Evolutionary conservation across 2,888 invertebrate species (phyloP), one percentile per base, ranked within the genome.

Genomic region (Sesamia inferens): DNA sequence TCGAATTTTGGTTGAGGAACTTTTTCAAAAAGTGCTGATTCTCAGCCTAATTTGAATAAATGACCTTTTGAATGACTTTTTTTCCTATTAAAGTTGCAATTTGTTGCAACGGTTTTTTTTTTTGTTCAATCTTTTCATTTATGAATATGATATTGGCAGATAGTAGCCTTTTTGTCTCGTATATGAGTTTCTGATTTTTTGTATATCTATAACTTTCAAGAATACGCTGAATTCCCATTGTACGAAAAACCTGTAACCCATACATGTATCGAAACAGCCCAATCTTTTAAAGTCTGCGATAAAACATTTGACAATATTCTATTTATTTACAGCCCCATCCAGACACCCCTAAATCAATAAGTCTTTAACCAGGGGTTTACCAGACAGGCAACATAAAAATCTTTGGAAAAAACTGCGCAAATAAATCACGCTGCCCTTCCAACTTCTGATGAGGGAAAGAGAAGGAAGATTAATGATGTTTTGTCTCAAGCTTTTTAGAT

Each of bases 381-480:
- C 81, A 83, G 76, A 68, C 76, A 71, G 68, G 71, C 76, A 70
- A 82, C 80, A 87, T 85, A 84, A 88, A 89, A 89, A 74, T 82
- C 84, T 81, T 85, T 68, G 74, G 76, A 67, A 85, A 84, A 87
- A 87, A 85, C 82, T 87, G 82, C 67, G 74, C 80, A 82, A 88
- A 90, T 90, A 89, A 90, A 90, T 90, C 88, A 90, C 85, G 67
- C 19, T 68, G 67, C 71, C 57, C 61, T 70, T 70, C 74, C 73
- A 81, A 89, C 80, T 82, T 82, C 81, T 85, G 85, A 85, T 86
- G 88, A 79, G 78, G 79, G 85, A 88, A 78, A 79, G 87, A 87
- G 88, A 89, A 65, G 79, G 69, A 76, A 87, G 87, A 89, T 88
- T 87, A 87, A 88, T 87, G 85, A 85, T 84, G 84, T 88, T 83